These are phyloP conservation scores for Chrysomallon squamiferum DNA, from an alignment of 1,140 invertebrate species.

Conservation along the genomic window DNA sequence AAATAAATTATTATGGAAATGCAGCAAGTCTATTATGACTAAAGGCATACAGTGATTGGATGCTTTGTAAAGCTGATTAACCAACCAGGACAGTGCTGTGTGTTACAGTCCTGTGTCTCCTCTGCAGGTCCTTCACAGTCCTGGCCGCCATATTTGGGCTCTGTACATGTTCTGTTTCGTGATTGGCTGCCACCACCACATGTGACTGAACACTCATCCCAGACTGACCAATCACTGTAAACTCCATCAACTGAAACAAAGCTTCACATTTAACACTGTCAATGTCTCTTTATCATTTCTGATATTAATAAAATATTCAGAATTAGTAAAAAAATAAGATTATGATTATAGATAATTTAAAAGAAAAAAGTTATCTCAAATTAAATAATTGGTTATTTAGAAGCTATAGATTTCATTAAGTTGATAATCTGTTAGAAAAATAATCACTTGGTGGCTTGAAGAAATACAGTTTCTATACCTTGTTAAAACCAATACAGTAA, in stretches of 20 bases:
- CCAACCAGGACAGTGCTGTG: constrained; percentile 38
- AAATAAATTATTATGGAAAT: too few species aligned
- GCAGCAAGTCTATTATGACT: too few species aligned
- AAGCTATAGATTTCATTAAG: too few species aligned
- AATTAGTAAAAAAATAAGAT: not conserved
- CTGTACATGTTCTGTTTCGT: constrained; percentile 62
- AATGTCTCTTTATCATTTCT: not conserved
- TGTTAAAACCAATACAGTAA: too few species aligned
- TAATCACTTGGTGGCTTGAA: too few species aligned
- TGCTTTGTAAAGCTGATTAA: not conserved
- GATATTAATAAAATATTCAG: not conserved
- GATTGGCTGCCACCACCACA: constrained; percentile 86
- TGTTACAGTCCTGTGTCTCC: constrained; percentile 25
- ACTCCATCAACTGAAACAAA: constrained; percentile 61
- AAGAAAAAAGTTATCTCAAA: too few species aligned
- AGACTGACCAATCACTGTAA: constrained; percentile 73
- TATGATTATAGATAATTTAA: too few species aligned
- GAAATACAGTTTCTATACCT: too few species aligned
- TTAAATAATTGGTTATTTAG: too few species aligned
- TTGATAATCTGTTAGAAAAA: too few species aligned
- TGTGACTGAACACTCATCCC: constrained; percentile 85
- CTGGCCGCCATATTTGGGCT: constrained; percentile 27
- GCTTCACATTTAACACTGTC: not conserved
- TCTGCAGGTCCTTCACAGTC: constrained; percentile 22
- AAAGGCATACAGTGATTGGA: not conserved